These are phyloP conservation scores for Zoanthus gigantus DNA, from an alignment of 92 coral and sea anemone genomes.

Conservation along the genomic window DNA sequence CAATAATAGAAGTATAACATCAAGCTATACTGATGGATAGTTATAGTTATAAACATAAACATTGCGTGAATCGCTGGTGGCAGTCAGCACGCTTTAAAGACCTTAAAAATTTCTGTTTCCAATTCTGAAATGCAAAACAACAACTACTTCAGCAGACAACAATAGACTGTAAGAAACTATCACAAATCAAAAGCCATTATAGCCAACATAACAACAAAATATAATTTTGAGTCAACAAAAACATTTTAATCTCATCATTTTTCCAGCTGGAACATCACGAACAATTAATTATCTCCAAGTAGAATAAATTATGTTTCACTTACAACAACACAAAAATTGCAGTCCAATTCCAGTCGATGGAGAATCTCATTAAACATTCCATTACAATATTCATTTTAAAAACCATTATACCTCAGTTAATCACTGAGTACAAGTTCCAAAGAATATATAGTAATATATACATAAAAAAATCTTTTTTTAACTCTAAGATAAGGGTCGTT, in stretches of 20 bases:
- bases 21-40: no score
- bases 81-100: background rate
- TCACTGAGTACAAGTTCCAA: conserved; percentile 3
- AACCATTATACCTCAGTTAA: conserved; percentile 2
- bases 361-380: conserved; percentile 4
- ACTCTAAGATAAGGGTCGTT: background rate
- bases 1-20: no score
- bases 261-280: background rate
- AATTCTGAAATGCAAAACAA: background rate
- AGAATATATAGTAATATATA: background rate
- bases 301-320: background rate
- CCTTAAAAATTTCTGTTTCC: background rate
- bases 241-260: background rate
- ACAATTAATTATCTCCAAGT: background rate
- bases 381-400: conserved; percentile 5
- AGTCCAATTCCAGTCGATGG: background rate
- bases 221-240: background rate
- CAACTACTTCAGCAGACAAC: background rate
- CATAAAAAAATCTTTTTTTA: background rate
- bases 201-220: background rate
- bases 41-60: background rate
- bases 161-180: background rate
- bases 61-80: background rate
- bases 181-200: background rate
- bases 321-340: conserved; percentile 6